These are phyloP conservation scores for Rotaria macrura DNA, from an alignment of 2,888 invertebrate species.

Conservation along the genomic window DNA sequence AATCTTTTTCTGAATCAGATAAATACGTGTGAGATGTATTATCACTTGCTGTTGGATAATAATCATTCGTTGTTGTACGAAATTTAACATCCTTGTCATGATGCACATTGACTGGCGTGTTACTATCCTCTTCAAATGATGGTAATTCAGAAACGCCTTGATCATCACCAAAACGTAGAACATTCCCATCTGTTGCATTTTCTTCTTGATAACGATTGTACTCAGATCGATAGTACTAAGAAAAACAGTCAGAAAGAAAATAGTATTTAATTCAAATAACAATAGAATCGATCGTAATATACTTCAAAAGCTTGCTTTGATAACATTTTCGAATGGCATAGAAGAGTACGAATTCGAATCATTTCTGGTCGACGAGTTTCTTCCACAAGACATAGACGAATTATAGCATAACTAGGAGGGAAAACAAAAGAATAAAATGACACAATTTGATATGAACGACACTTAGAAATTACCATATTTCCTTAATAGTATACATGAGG, in stretches of 20 bases:
- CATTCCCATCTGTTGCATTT: background rate
- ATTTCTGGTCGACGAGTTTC: background rate
- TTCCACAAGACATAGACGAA: background rate
- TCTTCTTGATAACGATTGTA: background rate
- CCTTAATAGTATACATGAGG: too few relatives aligned
- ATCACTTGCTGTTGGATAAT: background rate
- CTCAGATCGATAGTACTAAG: background rate
- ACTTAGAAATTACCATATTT: too few relatives aligned
- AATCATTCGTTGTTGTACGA: background rate
- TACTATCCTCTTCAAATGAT: background rate
- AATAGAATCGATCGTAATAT: background rate
- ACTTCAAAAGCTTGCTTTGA: conserved; percentile 15
- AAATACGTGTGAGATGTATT: too few relatives aligned
- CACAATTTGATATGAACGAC: too few relatives aligned
- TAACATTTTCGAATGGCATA: conserved; percentile 10
- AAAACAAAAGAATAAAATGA: too few relatives aligned
- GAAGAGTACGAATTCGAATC: background rate
- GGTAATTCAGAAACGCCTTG: background rate
- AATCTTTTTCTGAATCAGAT: too few relatives aligned
- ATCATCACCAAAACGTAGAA: background rate
- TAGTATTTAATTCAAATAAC: too few relatives aligned
- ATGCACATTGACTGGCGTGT: background rate
- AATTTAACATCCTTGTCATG: background rate
- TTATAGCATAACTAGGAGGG: background rate
- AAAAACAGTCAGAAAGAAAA: background rate